Base-by-base conservation (phyloP, 2,888 invertebrate genomes). In the Heliconius charithonia region DNA sequence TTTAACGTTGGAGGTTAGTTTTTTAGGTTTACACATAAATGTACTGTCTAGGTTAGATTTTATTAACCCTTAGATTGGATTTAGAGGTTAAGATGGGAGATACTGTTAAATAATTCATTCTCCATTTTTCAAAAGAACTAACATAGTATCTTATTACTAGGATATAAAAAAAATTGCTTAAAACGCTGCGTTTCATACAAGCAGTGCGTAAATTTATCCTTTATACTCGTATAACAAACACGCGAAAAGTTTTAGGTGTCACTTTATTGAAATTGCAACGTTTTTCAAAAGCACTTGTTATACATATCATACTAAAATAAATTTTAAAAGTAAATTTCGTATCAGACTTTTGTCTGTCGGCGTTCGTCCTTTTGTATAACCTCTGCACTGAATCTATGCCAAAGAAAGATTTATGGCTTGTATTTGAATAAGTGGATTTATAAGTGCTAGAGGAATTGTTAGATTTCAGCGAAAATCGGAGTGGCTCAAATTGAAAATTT, bases 201-300 rank as follows among this genome's bases (percentile, higher is more conserved):
- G 19, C 10, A 77, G 82, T 83, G 80, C 72, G 82, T 80, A 65
- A 62, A 22, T 62, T 74, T 80, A 81, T 83, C 81, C 81, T 77
- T 83, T 83, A 81, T 79, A 78, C 79, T 83, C 81, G 76, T 78
- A 79, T 79, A 80, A 77, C 73, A 78, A 83, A 81, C 76, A 77
- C 78, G 80, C 81, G 79, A 81, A 83, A 83, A 83, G 79, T 83
- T 84, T 83, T 79, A 74, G 81, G 82, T 82, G 83, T 84, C 84
- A 82, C 83, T 83, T 85, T 84, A 84, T 82, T 79, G 82, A 81
- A 82, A 83, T 82, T 82, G 84, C 82, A 65, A 79, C 83, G 83
- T 84, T 83, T 83, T 84, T 83, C 84, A 80, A 82, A 80, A 78
- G 83, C 9, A 59, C 59, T 59, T 59, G 59, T 59, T 59, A 59